Percentiles rank a stretch among this genome's conserved stretches.
phyloP scores from a whole-genome alignment of 2,888 invertebrate genomes.

The Ischnura elegans region DNA sequence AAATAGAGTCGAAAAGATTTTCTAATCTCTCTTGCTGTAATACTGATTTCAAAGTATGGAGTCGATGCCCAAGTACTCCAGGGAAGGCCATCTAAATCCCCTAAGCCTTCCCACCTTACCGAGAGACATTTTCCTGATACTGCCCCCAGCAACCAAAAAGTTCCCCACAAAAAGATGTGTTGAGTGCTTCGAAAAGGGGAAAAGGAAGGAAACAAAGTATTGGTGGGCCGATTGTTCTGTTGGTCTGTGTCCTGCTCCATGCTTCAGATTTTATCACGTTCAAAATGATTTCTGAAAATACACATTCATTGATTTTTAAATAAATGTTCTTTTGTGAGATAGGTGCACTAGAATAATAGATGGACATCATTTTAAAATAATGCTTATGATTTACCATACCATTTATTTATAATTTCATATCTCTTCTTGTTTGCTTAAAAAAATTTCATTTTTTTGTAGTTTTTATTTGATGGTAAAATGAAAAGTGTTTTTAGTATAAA shows the following conservation, averaged over 20 bases:
- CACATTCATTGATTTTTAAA: not conserved
- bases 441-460: not conserved
- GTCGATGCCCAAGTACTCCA: not conserved
- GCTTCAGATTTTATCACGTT: not conserved
- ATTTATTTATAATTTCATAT: not conserved
- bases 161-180: not conserved
- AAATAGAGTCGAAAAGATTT: not conserved
- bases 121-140: not conserved
- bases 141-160: constrained; percentile 8
- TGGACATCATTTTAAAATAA: not conserved
- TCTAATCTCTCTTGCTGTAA: not conserved
- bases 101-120: not conserved
- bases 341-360: not conserved
- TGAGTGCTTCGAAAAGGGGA: not conserved
- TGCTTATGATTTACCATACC: not conserved
- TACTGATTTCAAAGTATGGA: not conserved
- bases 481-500: not conserved
- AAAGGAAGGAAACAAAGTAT: not conserved
- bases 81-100: constrained; percentile 23
- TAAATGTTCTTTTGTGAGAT: not conserved
- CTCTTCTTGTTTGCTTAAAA: not conserved
- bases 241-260: constrained; percentile 17
- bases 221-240: no score
- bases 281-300: not conserved
- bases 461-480: not conserved